phyloP scores from a whole-genome alignment of 2,113 vertebrate species.

The Rhadina sibilatrix region DNA sequence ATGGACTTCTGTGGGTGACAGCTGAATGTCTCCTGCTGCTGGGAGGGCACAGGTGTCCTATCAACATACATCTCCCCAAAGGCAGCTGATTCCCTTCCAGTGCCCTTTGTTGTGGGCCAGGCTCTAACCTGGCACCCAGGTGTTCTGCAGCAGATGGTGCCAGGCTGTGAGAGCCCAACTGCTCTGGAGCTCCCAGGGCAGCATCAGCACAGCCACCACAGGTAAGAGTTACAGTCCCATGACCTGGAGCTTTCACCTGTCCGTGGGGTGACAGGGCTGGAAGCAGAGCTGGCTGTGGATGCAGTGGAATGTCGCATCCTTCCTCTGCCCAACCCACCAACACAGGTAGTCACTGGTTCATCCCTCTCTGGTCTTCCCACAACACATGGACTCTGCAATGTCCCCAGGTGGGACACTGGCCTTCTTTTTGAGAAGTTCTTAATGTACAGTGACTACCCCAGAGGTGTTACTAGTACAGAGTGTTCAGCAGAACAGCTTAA shows the following conservation, averaged over 20 bases:
- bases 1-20: not conserved
- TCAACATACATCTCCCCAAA: not conserved
- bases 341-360: not conserved
- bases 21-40: not conserved
- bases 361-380: fast-evolving
- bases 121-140: not conserved
- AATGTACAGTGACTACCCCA: not conserved
- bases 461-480: not conserved
- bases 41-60: not conserved
- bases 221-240: not conserved
- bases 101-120: not conserved
- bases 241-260: fast-evolving
- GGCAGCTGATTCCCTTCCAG: not conserved
- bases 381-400: not conserved
- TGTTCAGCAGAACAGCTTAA: not conserved
- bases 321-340: not conserved
- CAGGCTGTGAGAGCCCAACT: not conserved
- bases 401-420: not conserved
- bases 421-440: not conserved
- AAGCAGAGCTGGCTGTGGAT: not conserved
- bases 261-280: not conserved
- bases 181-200: not conserved
- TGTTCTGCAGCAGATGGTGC: not conserved
- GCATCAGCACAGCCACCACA: not conserved
- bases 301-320: not conserved